A percentile compares a stretch with the other conserved stretches of the same genome.
These are phyloP conservation scores for Cyclargus thomasi DNA, from an alignment of 1,140 invertebrate genomes.

Conservation along the genomic window DNA sequence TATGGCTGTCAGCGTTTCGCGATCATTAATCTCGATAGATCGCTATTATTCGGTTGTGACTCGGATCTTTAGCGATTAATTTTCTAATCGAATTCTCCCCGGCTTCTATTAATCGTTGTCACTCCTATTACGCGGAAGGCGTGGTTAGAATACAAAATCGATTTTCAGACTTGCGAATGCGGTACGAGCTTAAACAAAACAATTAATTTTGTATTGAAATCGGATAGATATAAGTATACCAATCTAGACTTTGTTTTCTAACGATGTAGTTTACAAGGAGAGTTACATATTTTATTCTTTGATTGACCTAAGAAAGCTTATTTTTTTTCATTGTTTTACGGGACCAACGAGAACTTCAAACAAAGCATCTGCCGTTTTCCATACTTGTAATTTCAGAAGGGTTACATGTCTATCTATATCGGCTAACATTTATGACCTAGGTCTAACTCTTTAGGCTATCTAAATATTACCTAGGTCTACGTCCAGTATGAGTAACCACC, in stretches of 20 bases:
- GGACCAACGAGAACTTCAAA: too few relatives aligned
- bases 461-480: neutral
- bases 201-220: neutral
- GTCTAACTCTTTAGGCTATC: neutral
- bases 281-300: too few relatives aligned
- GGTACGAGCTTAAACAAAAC: neutral
- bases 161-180: neutral
- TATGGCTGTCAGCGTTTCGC: too few relatives aligned
- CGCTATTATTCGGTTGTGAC: neutral
- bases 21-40: too few relatives aligned
- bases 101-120: neutral
- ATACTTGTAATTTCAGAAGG: too few relatives aligned
- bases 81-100: neutral
- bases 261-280: too few relatives aligned
- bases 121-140: neutral
- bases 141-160: neutral
- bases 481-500: constrained; percentile 32
- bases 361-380: too few relatives aligned
- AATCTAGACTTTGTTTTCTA: too few relatives aligned
- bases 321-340: too few relatives aligned
- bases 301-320: too few relatives aligned
- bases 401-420: too few relatives aligned
- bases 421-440: neutral
- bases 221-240: too few relatives aligned
- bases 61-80: neutral